Evolutionary conservation across 2,797 vertebrate genomes (phyloP).

Genomic region (Eleutherodactylus coqui): DNA sequence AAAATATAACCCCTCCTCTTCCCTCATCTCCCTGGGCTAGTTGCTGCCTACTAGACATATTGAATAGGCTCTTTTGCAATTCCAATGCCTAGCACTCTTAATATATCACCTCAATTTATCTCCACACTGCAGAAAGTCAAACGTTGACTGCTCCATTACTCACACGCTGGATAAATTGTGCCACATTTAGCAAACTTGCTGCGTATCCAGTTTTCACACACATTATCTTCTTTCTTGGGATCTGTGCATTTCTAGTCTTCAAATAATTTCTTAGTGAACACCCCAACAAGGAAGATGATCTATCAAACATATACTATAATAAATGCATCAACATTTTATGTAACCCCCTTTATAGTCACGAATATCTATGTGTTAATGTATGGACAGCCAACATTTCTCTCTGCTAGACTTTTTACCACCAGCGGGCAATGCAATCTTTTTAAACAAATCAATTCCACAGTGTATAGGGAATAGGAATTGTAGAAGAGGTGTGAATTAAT

Average conservation of each 20-base stretch:
- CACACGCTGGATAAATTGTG: constrained; percentile 60
- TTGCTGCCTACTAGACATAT: constrained; percentile 47
- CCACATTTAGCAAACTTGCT: constrained; percentile 62
- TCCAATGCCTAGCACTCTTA: constrained; percentile 47
- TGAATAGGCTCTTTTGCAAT: constrained; percentile 52
- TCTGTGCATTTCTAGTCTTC: constrained; percentile 24
- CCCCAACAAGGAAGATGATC: constrained; percentile 37
- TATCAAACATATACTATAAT: constrained; percentile 24
- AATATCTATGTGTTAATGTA: constrained; percentile 34
- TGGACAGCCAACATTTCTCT: constrained; percentile 21
- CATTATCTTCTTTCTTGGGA: constrained; percentile 53
- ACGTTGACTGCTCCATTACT: constrained; percentile 63
- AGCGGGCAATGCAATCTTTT: constrained; percentile 10
- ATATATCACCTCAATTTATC: constrained; percentile 63
- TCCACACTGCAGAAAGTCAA: constrained; percentile 62
- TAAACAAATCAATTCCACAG: constrained; percentile 29
- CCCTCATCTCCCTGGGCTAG: constrained; percentile 15
- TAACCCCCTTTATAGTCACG: not conserved
- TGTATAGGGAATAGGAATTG: constrained; percentile 16
- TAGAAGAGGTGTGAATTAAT: constrained; percentile 45
- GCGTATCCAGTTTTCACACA: constrained; percentile 59
- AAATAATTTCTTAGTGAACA: constrained; percentile 45
- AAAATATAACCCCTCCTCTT: not conserved
- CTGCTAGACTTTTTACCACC: not conserved
- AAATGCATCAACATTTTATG: not conserved